Conservation (phyloP, 2,797 vertebrate genomes). For the Tragelaphus eurycerus region DNA sequence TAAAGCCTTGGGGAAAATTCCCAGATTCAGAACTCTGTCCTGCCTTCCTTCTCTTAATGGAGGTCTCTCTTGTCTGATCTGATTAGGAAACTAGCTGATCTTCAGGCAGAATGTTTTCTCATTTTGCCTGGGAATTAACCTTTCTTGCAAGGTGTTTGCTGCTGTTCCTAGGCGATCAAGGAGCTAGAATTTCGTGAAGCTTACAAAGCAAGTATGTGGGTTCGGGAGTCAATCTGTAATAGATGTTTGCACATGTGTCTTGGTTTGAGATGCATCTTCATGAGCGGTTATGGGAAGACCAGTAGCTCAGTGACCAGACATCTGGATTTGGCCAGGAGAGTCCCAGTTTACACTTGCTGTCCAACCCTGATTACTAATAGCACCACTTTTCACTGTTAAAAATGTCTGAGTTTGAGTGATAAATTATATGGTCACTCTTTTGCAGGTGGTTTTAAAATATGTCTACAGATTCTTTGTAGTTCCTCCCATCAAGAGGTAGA, state of each 20-base stretch:
- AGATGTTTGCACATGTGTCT: background rate
- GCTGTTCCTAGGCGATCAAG: background rate
- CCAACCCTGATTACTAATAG: background rate
- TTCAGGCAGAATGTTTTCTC: background rate
- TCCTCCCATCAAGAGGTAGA: background rate
- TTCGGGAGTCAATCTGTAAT: background rate
- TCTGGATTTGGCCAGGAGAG: background rate
- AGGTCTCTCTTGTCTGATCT: background rate
- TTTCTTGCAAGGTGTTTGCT: background rate
- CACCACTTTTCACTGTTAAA: background rate
- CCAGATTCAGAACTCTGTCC: background rate
- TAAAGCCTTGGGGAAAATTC: background rate
- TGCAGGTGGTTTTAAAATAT: background rate
- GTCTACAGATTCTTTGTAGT: background rate
- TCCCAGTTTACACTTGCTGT: background rate
- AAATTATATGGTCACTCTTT: background rate
- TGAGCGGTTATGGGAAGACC: background rate
- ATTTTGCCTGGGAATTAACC: background rate
- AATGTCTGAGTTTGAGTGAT: background rate
- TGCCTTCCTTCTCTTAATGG: background rate
- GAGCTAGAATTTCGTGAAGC: background rate
- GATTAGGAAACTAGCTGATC: background rate
- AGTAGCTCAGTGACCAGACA: background rate
- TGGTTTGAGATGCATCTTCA: background rate
- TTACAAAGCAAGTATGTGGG: background rate